Percentiles rank a stretch among this genome's conserved stretches.
phyloP scores from a whole-genome alignment of 2,113 vertebrate species.

The Ceyx melanurus region DNA sequence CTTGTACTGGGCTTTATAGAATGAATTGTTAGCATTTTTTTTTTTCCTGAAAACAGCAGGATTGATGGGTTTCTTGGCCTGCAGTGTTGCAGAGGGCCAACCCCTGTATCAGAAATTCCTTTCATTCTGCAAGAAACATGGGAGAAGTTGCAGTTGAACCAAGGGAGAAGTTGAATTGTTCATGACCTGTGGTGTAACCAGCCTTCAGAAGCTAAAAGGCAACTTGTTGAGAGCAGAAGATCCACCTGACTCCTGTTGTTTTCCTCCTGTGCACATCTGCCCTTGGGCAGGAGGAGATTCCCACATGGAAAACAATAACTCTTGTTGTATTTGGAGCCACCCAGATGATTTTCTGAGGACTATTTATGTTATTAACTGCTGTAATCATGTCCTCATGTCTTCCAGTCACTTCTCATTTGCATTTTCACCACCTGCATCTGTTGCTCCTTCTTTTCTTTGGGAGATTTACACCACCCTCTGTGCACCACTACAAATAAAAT shows the following conservation, averaged over 20 bases:
- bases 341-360: background rate
- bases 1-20: background rate
- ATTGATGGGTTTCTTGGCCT: background rate
- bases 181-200: fast-evolving
- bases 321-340: background rate
- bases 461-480: background rate
- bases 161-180: background rate
- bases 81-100: background rate
- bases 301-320: background rate
- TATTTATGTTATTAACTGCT: background rate
- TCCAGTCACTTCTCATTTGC: background rate
- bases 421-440: background rate
- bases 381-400: background rate
- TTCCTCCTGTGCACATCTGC: background rate
- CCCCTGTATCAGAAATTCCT: background rate
- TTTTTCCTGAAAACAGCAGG: background rate
- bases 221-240: background rate
- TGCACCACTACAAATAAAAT: background rate
- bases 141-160: background rate
- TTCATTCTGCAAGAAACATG: background rate
- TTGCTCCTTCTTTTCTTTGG: background rate
- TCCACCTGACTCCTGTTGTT: background rate
- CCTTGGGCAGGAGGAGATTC: background rate
- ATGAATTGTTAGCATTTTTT: background rate
- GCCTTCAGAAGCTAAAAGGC: background rate